Evolutionary conservation across 2,888 invertebrate species (phyloP), one percentile per base, ranked within the genome.

Genomic region (Catocala fraxini): DNA sequence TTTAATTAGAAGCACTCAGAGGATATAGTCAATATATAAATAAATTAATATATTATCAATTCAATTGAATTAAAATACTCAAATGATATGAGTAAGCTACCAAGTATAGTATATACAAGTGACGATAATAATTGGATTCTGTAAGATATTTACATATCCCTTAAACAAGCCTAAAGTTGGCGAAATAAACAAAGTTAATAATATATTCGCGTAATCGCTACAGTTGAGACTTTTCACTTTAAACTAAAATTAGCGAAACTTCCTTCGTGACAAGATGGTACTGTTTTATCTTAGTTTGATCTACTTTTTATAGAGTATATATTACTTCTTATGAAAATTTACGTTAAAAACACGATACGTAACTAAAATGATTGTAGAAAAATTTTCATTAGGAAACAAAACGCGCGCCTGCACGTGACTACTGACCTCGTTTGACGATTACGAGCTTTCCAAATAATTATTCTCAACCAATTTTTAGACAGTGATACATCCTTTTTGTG

Each of bases 201-300:
- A 39, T 39, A 9, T 45, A 45, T 45, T 46, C 48, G 10, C 5
- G 34, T 48, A 13, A 33, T 11, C 33, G 4, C 15, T 3, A 10
- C 73, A 65, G 34, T 56, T 33, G 58, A 59, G 59, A 59, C 46
- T 65, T 45, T 39, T 45, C 57, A 56, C 66, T 56, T 56, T 35
- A 60, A 66, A 53, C 12, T 56, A 51, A 63, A 68, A 68, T 68
- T 60, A 74, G 71, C 69, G 48, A 67, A 65, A 68, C 54, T 62
- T 59, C 46, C 58, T 25, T 49, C 42, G 45, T 53, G 57, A 56
- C 52, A 10, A 11, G 67, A 64, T 56, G 59, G 58, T 56, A 60
- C 58, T 60, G 57, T 59, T 63, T 67, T 71, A 59, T 65, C 51
- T 59, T 52, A 65, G 51, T 45, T 64, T 56, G 56, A 66, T 58